Percentiles rank a stretch among this genome's conserved stretches.
These are phyloP conservation scores for Cervus canadensis DNA, from an alignment of 2,113 vertebrate genomes.

Conservation along the genomic window DNA sequence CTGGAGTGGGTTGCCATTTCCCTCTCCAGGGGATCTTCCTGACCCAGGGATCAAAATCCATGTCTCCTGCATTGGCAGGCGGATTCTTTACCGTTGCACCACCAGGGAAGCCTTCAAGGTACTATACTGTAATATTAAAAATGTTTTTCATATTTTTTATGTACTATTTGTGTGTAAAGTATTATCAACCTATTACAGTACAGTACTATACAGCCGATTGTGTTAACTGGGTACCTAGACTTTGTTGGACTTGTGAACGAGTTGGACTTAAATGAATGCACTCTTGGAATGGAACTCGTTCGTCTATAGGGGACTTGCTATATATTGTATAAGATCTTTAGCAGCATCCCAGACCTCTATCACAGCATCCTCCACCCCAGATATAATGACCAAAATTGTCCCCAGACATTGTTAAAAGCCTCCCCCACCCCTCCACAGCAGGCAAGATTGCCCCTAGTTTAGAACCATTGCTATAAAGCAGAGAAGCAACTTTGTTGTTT, in stretches of 20 bases:
- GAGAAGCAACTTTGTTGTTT: neutral
- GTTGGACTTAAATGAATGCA: neutral
- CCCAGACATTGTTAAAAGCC: neutral
- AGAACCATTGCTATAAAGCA: neutral
- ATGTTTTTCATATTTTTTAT: neutral
- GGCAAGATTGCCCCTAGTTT: neutral
- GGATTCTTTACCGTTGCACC: neutral
- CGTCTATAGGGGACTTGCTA: neutral
- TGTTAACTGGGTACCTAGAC: neutral
- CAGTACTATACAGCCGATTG: neutral
- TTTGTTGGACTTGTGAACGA: neutral
- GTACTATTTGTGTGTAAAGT: neutral
- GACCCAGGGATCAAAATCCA: neutral
- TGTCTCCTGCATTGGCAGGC: neutral
- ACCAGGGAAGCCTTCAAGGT: neutral
- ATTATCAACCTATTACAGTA: neutral
- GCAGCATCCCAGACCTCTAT: neutral
- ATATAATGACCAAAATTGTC: neutral
- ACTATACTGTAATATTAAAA: neutral
- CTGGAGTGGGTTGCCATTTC: neutral
- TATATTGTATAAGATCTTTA: neutral
- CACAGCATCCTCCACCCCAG: neutral
- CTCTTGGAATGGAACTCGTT: neutral
- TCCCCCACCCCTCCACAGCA: neutral
- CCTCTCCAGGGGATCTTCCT: neutral